Conservation (phyloP, 2,797 vertebrate genomes). For the Brotula barbata region DNA sequence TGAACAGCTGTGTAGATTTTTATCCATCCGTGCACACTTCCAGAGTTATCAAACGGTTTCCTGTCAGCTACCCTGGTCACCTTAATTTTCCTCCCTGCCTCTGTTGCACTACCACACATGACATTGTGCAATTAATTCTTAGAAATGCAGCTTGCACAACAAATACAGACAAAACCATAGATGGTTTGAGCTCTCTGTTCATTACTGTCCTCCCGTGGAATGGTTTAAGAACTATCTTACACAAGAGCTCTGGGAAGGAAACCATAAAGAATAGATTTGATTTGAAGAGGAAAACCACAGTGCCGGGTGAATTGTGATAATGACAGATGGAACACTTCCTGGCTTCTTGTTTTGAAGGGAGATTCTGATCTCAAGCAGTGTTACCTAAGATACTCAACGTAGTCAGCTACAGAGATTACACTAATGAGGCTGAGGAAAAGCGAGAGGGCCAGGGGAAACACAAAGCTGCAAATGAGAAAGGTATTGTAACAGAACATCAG, state of each 20-base stretch:
- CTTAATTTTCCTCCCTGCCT: constrained; percentile 33
- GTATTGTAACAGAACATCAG: constrained; percentile 47
- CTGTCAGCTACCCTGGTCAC: constrained; percentile 51
- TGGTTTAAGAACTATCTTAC: constrained; percentile 51
- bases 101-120: constrained; percentile 65
- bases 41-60: constrained; percentile 42
- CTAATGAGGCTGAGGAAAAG: constrained; percentile 43
- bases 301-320: constrained; percentile 66
- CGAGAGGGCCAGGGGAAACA: constrained; percentile 51
- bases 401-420: constrained; percentile 48
- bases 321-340: constrained; percentile 75
- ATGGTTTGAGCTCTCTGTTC: constrained; percentile 42
- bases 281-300: constrained; percentile 70
- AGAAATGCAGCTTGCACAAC: constrained; percentile 57
- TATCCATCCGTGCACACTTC: constrained; percentile 34
- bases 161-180: constrained; percentile 47
- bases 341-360: constrained; percentile 66
- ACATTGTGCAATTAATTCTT: constrained; percentile 63
- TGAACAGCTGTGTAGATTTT: constrained; percentile 80
- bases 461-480: constrained; percentile 62
- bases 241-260: constrained; percentile 59
- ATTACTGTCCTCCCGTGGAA: constrained; percentile 70
- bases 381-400: constrained; percentile 59
- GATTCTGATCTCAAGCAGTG: constrained; percentile 66
- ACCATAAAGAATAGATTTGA: constrained; percentile 68